Conservation (phyloP, 2,888 invertebrate species). For the Aquatica leii region DNA sequence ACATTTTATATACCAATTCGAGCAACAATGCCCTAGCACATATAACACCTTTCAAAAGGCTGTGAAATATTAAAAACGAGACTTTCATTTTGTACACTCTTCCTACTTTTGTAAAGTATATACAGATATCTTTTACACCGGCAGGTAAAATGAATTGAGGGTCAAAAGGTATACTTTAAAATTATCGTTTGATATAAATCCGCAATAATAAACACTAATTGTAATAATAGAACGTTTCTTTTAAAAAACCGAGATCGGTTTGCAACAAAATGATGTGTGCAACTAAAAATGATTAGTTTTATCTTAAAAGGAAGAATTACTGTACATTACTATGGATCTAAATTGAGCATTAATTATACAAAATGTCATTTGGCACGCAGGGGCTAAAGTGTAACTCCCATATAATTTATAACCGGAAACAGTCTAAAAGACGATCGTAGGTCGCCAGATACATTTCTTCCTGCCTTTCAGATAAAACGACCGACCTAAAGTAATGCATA, state of each 20-base stretch:
- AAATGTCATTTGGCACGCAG: conserved; percentile 47
- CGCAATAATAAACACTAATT: conserved; percentile 10
- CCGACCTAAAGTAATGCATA: conserved; percentile 30
- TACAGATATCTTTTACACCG: conserved; percentile 30
- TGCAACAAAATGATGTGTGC: too few species aligned
- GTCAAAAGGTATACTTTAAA: conserved; percentile 13
- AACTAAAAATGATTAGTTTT: too few species aligned
- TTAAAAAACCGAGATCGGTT: neutral
- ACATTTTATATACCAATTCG: conserved; percentile 34
- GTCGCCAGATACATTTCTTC: conserved; percentile 37
- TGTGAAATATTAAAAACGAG: conserved; percentile 31
- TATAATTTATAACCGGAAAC: conserved; percentile 46
- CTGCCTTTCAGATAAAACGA: conserved; percentile 30
- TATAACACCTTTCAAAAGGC: conserved; percentile 33
- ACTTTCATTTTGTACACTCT: conserved; percentile 33
- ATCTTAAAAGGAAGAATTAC: too few species aligned
- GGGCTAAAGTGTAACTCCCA: conserved; percentile 35
- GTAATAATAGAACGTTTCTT: neutral
- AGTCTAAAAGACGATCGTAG: conserved; percentile 40
- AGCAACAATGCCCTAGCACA: conserved; percentile 31
- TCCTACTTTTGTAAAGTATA: conserved; percentile 26
- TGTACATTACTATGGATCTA: conserved; percentile 40
- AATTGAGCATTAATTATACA: conserved; percentile 47
- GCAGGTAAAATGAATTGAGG: neutral
- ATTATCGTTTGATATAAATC: too few species aligned